These are phyloP conservation scores for Augochlora pura DNA, from an alignment of 1,140 invertebrate species.

Conservation along the genomic window DNA sequence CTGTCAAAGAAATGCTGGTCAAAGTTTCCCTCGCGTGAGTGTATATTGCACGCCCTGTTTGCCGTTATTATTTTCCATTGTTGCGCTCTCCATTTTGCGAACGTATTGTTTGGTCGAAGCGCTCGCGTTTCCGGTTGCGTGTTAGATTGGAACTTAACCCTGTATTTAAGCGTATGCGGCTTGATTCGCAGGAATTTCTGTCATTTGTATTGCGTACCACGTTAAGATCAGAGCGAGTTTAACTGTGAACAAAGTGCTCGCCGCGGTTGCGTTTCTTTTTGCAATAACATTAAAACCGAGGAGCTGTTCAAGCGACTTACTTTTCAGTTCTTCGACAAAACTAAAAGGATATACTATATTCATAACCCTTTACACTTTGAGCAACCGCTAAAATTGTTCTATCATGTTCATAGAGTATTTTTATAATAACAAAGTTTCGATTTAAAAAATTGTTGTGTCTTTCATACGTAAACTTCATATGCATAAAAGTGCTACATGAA, in stretches of 20 bases:
- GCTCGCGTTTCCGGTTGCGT: constrained; percentile 60
- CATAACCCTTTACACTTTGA: no score
- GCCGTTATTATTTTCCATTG: constrained; percentile 50
- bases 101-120: constrained; percentile 51
- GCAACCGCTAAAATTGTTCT: no score
- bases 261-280: not conserved
- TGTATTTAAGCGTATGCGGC: constrained; percentile 49
- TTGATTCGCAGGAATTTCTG: constrained; percentile 49
- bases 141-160: constrained; percentile 45
- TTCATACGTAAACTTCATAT: no score
- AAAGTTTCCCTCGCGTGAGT: constrained; percentile 54
- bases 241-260: not conserved
- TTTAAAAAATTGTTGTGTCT: no score
- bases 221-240: not conserved
- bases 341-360: no score
- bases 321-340: no score
- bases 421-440: no score
- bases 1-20: constrained; percentile 22
- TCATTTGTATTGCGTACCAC: constrained; percentile 13
- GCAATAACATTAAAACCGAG: not conserved
- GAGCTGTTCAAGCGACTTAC: no score
- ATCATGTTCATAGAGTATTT: no score
- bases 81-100: constrained; percentile 35
- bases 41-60: constrained; percentile 40
- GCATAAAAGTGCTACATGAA: no score